Evolutionary conservation across 2,113 vertebrate species (phyloP).

Genomic region (Upupa epops): DNA sequence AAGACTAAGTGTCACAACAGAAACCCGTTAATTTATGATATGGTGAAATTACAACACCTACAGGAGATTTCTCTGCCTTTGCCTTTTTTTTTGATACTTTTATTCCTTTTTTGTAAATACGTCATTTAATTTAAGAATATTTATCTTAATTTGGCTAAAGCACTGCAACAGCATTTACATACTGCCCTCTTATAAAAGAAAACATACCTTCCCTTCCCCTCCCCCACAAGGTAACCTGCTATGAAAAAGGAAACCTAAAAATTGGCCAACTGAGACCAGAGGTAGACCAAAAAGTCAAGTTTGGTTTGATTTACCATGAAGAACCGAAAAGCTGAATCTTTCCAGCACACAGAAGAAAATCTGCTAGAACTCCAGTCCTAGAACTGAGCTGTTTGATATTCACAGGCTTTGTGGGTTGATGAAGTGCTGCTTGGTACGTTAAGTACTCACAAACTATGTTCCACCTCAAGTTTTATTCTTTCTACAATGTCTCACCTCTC

Average conservation of each 20-base stretch:
- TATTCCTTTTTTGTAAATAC: not conserved
- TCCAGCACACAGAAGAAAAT: not conserved
- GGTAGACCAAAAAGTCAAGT: not conserved
- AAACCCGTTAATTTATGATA: not conserved
- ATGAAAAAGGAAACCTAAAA: not conserved
- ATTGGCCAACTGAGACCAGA: not conserved
- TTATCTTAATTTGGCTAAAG: not conserved
- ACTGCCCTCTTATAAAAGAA: not conserved
- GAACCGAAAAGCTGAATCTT: not conserved
- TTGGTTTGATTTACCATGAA: not conserved
- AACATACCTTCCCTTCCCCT: not conserved
- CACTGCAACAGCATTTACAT: not conserved
- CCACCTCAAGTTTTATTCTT: not conserved
- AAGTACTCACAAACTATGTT: not conserved
- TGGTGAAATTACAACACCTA: not conserved
- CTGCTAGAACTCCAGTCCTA: not conserved
- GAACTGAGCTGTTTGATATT: not conserved
- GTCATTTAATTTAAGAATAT: not conserved
- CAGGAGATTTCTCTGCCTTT: not conserved
- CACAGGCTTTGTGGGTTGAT: not conserved
- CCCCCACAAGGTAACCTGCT: not conserved
- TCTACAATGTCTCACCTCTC: not conserved
- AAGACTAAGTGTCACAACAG: not conserved
- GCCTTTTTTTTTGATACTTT: not conserved
- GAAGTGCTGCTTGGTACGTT: fast-evolving